Conservation (phyloP, 2,888 invertebrate genomes). For the Dolichomitus sp. region DNA sequence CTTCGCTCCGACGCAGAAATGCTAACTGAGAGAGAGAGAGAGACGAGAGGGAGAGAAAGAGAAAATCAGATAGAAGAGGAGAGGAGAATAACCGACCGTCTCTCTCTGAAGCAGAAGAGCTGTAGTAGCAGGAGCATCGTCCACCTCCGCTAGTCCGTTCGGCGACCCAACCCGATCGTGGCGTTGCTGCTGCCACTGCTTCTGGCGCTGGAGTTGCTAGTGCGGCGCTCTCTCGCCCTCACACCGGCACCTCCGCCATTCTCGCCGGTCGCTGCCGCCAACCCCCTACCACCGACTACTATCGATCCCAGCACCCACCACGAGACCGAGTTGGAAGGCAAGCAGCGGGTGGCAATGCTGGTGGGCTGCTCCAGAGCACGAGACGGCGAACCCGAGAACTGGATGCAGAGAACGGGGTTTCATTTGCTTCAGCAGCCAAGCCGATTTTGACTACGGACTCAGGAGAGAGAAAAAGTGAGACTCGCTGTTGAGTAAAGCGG, state of each 20-base stretch:
- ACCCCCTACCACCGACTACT: conserved; percentile 58
- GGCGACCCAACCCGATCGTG: conserved; percentile 67
- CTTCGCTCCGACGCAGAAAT: conserved; percentile 75
- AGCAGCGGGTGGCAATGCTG: conserved; percentile 42
- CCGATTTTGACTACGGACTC: conserved; percentile 64
- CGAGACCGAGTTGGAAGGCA: conserved; percentile 56
- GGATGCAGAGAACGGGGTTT: conserved; percentile 56
- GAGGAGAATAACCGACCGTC: neutral
- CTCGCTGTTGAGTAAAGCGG: neutral
- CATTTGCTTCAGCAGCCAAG: conserved; percentile 63
- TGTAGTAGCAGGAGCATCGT: conserved; percentile 52
- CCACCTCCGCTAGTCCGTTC: conserved; percentile 60
- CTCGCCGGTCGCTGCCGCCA: conserved; percentile 57
- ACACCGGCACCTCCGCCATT: conserved; percentile 60
- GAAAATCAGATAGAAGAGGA: conserved; percentile 10
- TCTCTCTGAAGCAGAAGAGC: conserved; percentile 54
- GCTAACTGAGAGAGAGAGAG: conserved; percentile 58
- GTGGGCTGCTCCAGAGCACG: conserved; percentile 28
- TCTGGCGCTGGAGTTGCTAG: conserved; percentile 55
- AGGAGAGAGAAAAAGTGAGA: conserved; percentile 8
- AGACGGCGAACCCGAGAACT: conserved; percentile 42
- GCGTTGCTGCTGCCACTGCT: conserved; percentile 66
- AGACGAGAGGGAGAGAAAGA: conserved; percentile 23
- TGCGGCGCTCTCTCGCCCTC: conserved; percentile 60
- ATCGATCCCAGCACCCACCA: conserved; percentile 64